These are phyloP conservation scores for Calameuta idolon DNA, from an alignment of 2,888 invertebrate species.

Conservation along the genomic window DNA sequence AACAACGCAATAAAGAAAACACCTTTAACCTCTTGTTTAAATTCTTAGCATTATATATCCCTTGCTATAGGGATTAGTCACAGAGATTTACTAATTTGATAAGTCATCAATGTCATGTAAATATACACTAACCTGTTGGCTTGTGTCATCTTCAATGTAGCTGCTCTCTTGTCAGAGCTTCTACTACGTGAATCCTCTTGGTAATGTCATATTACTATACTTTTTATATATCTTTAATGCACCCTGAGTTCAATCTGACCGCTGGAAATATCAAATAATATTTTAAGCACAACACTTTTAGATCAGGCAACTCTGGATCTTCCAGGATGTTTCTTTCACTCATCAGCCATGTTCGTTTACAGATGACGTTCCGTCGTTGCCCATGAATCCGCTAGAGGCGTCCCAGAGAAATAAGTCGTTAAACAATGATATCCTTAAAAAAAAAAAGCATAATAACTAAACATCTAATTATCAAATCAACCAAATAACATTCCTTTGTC, in stretches of 20 bases:
- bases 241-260: background rate
- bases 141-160: slow-evolving; percentile 52
- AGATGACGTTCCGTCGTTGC: background rate
- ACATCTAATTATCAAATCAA: background rate
- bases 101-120: slow-evolving; percentile 35
- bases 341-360: background rate
- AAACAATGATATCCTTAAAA: background rate
- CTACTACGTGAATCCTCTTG: background rate
- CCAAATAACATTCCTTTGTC: background rate
- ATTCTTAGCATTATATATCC: slow-evolving; percentile 24
- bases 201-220: background rate
- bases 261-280: background rate
- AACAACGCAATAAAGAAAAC: slow-evolving; percentile 12
- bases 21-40: slow-evolving; percentile 4
- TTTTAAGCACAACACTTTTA: background rate
- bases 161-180: background rate
- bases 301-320: background rate
- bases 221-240: background rate
- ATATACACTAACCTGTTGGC: slow-evolving; percentile 59
- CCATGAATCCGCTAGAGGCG: background rate
- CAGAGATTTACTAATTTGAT: slow-evolving; percentile 24
- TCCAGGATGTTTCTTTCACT: background rate
- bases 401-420: background rate
- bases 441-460: background rate
- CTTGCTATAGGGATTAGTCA: slow-evolving; percentile 18